Conservation (phyloP, 2,797 vertebrate genomes). For the Carapus acus region DNA sequence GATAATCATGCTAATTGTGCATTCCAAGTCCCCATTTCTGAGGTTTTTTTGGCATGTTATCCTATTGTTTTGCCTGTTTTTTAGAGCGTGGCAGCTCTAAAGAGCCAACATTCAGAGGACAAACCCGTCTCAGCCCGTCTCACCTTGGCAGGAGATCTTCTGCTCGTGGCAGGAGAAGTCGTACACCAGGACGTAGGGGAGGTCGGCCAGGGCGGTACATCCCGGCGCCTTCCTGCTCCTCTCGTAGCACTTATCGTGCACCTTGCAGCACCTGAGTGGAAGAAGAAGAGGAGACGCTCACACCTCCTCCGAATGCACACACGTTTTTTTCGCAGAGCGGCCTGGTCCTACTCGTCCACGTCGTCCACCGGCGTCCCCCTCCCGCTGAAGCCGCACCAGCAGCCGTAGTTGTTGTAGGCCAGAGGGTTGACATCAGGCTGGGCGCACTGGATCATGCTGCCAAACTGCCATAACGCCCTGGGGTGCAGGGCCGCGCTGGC, state of each 20-base stretch:
- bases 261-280: slow-evolving; percentile 64
- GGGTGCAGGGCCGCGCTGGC: slow-evolving; percentile 26
- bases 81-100: neutral
- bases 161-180: slow-evolving; percentile 52
- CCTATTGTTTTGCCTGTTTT: no score
- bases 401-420: slow-evolving; percentile 63
- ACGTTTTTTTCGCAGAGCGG: no score
- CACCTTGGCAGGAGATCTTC: slow-evolving; percentile 74
- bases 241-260: slow-evolving; percentile 65
- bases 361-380: slow-evolving; percentile 54
- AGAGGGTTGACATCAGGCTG: slow-evolving; percentile 60
- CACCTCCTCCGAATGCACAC: neutral
- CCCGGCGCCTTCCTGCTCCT: slow-evolving; percentile 37
- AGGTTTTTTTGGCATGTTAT: neutral
- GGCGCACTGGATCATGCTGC: slow-evolving; percentile 51
- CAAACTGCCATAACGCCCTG: slow-evolving; percentile 68
- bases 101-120: neutral
- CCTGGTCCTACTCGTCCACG: slow-evolving; percentile 53
- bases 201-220: slow-evolving; percentile 45
- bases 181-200: slow-evolving; percentile 60
- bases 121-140: slow-evolving; percentile 48
- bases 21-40: no score
- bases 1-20: no score
- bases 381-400: slow-evolving; percentile 69
- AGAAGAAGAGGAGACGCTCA: neutral